phyloP scores from a whole-genome alignment of 64 coral and sea anemone species.

The Acropora tenuis region DNA sequence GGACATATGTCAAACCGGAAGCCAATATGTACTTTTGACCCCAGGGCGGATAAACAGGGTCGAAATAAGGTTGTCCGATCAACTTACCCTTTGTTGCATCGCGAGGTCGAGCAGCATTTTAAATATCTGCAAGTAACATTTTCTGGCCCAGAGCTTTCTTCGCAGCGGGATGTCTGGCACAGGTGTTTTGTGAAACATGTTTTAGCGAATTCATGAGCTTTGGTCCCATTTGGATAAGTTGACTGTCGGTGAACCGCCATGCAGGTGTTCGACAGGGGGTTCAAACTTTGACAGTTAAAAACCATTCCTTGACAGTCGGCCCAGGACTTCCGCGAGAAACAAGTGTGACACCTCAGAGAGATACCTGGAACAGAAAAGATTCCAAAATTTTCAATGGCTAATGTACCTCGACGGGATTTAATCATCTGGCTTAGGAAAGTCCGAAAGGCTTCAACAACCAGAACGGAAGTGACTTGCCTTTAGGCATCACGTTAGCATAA shows the following conservation, averaged over 20 bases:
- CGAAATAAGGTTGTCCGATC: background rate
- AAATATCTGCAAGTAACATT: background rate
- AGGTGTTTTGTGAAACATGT: background rate
- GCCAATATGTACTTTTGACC: background rate
- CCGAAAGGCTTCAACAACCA: no score
- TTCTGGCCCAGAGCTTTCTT: background rate
- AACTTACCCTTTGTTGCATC: background rate
- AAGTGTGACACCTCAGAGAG: slow-evolving; percentile 2
- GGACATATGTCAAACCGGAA: background rate
- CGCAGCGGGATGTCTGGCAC: background rate
- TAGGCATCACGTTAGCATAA: background rate
- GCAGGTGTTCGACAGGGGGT: background rate
- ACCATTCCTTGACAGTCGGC: background rate
- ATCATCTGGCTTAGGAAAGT: no score
- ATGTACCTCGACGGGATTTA: no score
- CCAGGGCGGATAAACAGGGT: background rate
- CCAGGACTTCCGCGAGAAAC: slow-evolving; percentile 17
- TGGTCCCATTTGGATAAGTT: background rate
- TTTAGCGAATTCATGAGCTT: background rate
- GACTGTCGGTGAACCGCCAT: background rate
- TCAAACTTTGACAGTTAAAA: background rate
- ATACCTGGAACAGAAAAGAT: background rate
- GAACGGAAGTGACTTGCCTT: background rate
- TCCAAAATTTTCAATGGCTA: no score
- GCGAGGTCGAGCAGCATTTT: background rate